Evolutionary conservation across 2,113 vertebrate genomes (phyloP).

Genomic region (Psilopogon haemacephalus): DNA sequence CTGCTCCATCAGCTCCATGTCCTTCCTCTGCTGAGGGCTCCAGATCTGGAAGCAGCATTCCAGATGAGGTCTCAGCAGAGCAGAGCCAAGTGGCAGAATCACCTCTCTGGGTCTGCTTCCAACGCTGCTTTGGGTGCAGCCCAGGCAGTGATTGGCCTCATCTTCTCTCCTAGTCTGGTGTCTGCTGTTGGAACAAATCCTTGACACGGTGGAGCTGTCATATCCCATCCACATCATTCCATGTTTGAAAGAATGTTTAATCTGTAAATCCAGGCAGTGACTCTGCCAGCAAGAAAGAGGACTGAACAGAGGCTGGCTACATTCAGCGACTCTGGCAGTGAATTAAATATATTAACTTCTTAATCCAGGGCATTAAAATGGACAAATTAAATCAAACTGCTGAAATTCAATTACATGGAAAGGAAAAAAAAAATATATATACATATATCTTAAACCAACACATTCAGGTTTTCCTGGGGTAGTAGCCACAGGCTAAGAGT

Average conservation of each 20-base stretch:
- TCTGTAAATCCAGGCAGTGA: background rate
- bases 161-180: background rate
- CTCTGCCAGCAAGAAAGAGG: background rate
- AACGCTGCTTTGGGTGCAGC: no score
- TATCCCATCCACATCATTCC: background rate
- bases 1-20: no score
- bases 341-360: background rate
- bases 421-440: background rate
- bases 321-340: rapidly evolving
- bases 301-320: background rate
- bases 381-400: background rate
- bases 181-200: background rate
- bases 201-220: background rate
- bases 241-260: background rate
- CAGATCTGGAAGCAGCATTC: no score
- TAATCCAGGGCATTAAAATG: background rate
- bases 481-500: background rate
- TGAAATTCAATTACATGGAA: background rate
- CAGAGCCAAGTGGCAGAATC: no score
- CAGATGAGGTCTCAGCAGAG: no score
- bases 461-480: background rate
- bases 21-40: no score
- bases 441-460: background rate
- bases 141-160: background rate
- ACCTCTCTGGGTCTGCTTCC: no score